Evolutionary conservation across 2,888 invertebrate genomes (phyloP), one percentile per base, ranked within the genome.

Genomic region (Eupeodes latifasciatus): DNA sequence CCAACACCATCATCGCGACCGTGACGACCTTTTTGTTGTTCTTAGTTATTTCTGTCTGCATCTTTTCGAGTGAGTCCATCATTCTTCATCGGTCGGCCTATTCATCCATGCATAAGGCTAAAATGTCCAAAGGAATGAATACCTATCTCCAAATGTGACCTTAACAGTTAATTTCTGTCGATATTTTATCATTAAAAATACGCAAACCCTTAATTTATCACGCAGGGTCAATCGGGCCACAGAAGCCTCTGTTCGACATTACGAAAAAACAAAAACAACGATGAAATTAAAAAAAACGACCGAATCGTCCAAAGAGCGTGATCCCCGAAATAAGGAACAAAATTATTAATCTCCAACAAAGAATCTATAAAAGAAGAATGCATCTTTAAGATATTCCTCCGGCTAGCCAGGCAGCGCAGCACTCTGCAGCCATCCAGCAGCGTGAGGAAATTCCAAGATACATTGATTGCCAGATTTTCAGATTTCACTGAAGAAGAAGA

Each of bases 101-200:
- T 78, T 88, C 85, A 88, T 75, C 85, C 88, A 85, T 79, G 88
- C 88, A 85, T 83, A 77, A 47, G 67, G 71, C 57, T 62, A 57
- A 55, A 80, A 83, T 66, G 64, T 71, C 77, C 69, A 80, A 87
- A 87, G 64, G 55, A 72, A 84, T 77, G 27, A 27, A 27, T 27
- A 27, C 27, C 27, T 27, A 53, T 57, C 69, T 75, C 69, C 74
- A 80, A 27, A 78, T 88, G 75, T 88, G 81, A 81, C 88, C 85
- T 81, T 88, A 88, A 88, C 84, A 81, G 88, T 88, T 88, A 88
- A 88, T 88, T 88, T 88, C 88, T 88, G 88, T 85, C 88, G 88
- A 88, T 88, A 88, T 88, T 88, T 88, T 85, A 85, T 85, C 85
- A 75, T 88, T 84, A 85, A 84, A 87, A 78, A 71, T 75, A 85